Conservation (phyloP, 2,888 invertebrate genomes). For the Synergus umbraculus region DNA sequence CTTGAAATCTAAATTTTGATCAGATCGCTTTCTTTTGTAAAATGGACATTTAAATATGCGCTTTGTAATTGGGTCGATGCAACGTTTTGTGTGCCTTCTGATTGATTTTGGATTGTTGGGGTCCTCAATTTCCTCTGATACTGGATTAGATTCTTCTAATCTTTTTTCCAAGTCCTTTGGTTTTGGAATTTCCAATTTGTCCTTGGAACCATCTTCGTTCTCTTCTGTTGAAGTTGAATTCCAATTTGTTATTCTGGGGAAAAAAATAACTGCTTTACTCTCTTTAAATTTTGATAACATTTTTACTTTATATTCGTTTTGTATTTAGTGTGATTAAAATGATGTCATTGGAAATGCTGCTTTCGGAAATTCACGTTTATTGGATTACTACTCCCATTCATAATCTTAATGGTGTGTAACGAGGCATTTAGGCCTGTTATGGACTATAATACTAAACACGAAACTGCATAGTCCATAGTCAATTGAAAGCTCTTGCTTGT, state of each 20-base stretch:
- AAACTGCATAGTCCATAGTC: no score
- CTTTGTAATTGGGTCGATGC: not conserved
- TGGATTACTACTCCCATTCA: not conserved
- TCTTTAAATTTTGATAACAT: not conserved
- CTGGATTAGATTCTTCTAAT: not conserved
- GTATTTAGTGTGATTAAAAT: no score
- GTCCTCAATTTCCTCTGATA: not conserved
- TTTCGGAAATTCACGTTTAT: not conserved
- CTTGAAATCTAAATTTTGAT: not conserved
- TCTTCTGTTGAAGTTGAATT: not conserved
- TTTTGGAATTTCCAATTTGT: not conserved
- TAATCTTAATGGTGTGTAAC: no score
- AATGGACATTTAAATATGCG: not conserved
- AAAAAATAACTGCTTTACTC: not conserved
- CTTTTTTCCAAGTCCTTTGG: not conserved
- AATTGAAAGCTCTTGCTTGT: no score
- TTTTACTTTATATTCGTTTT: no score
- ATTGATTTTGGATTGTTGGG: not conserved
- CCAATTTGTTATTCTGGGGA: not conserved
- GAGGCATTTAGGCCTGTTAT: no score
- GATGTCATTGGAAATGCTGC: not conserved
- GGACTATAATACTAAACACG: no score
- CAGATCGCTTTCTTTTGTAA: not conserved
- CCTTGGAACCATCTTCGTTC: not conserved
- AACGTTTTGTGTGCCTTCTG: not conserved